phyloP scores from a whole-genome alignment of 2,797 vertebrate species.

The Chelon auratus region DNA sequence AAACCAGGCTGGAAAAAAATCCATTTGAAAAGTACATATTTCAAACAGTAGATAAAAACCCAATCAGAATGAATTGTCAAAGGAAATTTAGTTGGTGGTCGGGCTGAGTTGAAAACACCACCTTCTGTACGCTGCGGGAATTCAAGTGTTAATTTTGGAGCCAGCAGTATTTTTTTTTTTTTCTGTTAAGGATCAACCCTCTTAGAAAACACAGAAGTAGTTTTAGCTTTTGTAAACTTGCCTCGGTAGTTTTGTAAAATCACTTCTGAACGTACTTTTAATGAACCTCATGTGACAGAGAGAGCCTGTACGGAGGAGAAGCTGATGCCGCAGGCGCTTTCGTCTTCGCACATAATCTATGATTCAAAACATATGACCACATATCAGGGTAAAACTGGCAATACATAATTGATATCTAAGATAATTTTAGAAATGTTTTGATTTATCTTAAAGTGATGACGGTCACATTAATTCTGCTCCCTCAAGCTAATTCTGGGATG shows the following conservation, averaged over 20 bases:
- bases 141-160: neutral
- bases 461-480: slow-evolving; percentile 49
- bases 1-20: slow-evolving; percentile 15
- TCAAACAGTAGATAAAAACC: slow-evolving; percentile 40
- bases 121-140: neutral
- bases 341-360: slow-evolving; percentile 17
- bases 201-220: no score
- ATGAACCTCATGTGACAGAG: neutral
- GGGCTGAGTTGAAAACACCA: neutral
- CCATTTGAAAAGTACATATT: slow-evolving; percentile 34
- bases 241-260: slow-evolving; percentile 1
- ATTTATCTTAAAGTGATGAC: slow-evolving; percentile 59
- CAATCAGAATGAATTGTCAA: slow-evolving; percentile 27
- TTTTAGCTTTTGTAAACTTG: no score
- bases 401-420: slow-evolving; percentile 63
- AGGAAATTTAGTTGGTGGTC: slow-evolving; percentile 1
- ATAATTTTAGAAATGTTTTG: slow-evolving; percentile 68
- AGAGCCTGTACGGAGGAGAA: neutral
- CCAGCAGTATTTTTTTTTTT: neutral
- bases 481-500: slow-evolving; percentile 43
- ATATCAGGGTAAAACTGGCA: slow-evolving; percentile 46
- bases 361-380: slow-evolving; percentile 46
- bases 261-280: neutral
- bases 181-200: neutral
- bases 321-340: slow-evolving; percentile 7